Percentiles rank a stretch among this genome's conserved stretches.
Conservation (phyloP, 2,888 invertebrate genomes). For the Caenorhabditis doughertyi region DNA sequence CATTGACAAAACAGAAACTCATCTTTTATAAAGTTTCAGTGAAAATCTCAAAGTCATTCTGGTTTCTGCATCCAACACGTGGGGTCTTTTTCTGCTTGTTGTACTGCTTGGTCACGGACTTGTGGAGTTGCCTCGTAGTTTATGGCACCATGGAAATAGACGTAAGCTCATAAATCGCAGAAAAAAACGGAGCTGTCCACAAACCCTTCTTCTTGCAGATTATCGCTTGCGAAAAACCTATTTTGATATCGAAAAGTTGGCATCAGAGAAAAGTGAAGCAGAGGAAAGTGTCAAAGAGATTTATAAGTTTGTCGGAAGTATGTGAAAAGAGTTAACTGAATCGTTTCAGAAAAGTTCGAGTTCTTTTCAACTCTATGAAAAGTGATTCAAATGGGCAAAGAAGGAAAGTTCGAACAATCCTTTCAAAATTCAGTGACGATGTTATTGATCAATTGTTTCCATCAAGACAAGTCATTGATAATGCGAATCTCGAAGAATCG, state of each 20-base stretch:
- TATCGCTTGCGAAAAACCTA: slow-evolving; percentile 81
- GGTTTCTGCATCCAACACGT: slow-evolving; percentile 98
- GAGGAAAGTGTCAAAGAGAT: slow-evolving; percentile 95
- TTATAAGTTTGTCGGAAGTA: slow-evolving; percentile 87
- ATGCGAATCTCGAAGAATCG: slow-evolving; percentile 27
- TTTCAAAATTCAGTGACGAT: slow-evolving; percentile 72
- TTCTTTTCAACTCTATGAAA: slow-evolving; percentile 88
- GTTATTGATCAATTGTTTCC: slow-evolving; percentile 68
- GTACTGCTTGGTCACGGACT: slow-evolving; percentile 94
- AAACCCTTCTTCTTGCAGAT: slow-evolving; percentile 66
- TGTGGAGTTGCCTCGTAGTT: slow-evolving; percentile 92
- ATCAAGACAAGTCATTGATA: slow-evolving; percentile 65
- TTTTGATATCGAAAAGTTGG: slow-evolving; percentile 82
- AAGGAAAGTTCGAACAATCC: slow-evolving; percentile 74
- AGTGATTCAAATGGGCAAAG: slow-evolving; percentile 73
- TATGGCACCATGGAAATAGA: slow-evolving; percentile 88
- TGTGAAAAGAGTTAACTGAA: neutral
- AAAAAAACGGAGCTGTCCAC: neutral
- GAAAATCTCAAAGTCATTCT: slow-evolving; percentile 95
- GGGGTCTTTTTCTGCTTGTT: slow-evolving; percentile 96
- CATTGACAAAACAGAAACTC: neutral
- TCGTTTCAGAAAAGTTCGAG: slow-evolving; percentile 89
- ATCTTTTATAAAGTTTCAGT: slow-evolving; percentile 67
- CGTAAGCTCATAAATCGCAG: slow-evolving; percentile 58
- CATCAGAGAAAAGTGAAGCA: slow-evolving; percentile 94